Conservation (phyloP, 2,113 vertebrate species). For the Leucopsar rothschildi region DNA sequence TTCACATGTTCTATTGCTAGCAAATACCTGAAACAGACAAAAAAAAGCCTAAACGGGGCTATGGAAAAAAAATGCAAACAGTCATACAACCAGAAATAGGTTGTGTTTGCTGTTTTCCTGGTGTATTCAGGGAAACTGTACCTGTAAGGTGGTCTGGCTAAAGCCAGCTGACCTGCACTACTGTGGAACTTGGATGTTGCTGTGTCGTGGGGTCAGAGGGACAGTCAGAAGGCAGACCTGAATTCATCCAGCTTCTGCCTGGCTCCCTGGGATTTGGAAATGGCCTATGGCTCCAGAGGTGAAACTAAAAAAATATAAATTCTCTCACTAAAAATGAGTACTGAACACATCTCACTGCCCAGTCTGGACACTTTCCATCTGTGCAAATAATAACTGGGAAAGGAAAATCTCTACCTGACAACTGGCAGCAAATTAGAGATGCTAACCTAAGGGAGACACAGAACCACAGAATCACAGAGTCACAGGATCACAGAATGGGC, state of each 20-base stretch:
- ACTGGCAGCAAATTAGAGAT: not conserved
- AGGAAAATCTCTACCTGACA: not conserved
- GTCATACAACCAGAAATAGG: not conserved
- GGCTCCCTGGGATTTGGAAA: not conserved
- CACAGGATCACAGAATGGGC: not conserved
- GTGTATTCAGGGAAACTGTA: not conserved
- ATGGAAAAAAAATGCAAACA: not conserved
- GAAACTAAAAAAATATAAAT: not conserved
- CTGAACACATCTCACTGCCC: not conserved
- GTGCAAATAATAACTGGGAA: not conserved
- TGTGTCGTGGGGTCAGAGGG: not conserved
- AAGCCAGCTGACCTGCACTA: not conserved
- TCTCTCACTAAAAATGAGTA: not conserved
- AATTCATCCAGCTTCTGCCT: not conserved
- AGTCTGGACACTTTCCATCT: not conserved
- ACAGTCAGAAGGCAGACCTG: not conserved
- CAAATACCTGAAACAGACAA: not conserved
- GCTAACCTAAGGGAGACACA: not conserved
- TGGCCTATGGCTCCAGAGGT: not conserved
- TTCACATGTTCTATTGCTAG: not conserved
- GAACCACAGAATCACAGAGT: not conserved
- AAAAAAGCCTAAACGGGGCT: not conserved
- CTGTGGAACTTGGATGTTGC: not conserved
- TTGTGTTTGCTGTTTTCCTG: not conserved
- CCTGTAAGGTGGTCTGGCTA: not conserved